Percentiles rank a stretch among this genome's conserved stretches.
These are phyloP conservation scores for Synergus gifuensis DNA, from an alignment of 2,888 invertebrate species.

Conservation along the genomic window DNA sequence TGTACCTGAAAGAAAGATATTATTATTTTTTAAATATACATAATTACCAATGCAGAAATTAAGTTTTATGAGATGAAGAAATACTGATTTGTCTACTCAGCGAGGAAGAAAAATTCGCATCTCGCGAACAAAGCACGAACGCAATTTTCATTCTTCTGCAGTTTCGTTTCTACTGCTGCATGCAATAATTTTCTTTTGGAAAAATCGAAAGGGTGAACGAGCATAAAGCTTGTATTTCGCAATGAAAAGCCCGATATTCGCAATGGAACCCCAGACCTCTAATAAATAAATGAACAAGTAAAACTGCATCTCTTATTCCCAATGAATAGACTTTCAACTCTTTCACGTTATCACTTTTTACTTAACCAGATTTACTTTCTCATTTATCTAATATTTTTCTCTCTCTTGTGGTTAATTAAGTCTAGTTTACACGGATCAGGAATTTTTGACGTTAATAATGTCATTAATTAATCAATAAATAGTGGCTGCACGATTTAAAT, in stretches of 20 bases:
- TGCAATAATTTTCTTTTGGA: background rate
- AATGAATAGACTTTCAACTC: background rate
- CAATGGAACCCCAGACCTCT: background rate
- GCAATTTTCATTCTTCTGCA: background rate
- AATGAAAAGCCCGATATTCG: too few species aligned
- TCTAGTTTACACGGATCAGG: background rate
- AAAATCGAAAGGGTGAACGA: background rate
- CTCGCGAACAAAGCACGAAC: background rate
- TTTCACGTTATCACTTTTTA: background rate
- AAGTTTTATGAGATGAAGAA: background rate
- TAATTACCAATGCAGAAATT: background rate
- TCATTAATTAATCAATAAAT: background rate
- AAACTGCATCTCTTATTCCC: background rate
- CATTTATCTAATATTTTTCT: background rate
- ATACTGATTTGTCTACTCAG: background rate
- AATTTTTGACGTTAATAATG: background rate
- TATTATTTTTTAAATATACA: background rate
- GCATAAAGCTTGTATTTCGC: background rate
- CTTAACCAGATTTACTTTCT: background rate
- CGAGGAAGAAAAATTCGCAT: background rate
- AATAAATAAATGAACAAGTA: background rate
- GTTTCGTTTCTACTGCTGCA: background rate
- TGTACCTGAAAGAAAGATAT: constrained; percentile 65
- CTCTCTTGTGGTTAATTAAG: background rate
- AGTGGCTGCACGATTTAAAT: background rate